These are phyloP conservation scores for Tenualosa ilisha DNA, from an alignment of 2,797 vertebrate genomes.

Conservation along the genomic window DNA sequence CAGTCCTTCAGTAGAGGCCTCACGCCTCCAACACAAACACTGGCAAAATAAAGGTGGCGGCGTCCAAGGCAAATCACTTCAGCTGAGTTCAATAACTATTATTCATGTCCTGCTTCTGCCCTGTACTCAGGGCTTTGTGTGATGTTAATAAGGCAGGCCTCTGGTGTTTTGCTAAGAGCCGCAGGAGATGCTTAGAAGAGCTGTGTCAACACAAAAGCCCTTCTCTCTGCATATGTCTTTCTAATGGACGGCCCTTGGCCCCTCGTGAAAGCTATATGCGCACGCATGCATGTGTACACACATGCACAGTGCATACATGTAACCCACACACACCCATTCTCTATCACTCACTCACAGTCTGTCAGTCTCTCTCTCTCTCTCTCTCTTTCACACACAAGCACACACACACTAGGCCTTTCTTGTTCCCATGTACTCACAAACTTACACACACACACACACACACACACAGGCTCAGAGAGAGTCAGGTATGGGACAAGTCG, in stretches of 20 bases:
- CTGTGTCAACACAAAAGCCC: conserved; percentile 1
- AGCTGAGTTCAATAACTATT: conserved; percentile 76
- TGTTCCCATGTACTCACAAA: not conserved
- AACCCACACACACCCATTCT: not conserved
- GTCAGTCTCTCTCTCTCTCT: too few species aligned
- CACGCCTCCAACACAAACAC: conserved; percentile 79
- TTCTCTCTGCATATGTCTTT: not conserved
- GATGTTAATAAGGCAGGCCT: conserved; percentile 15
- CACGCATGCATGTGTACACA: not conserved
- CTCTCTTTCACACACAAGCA: not conserved
- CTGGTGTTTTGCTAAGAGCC: not conserved
- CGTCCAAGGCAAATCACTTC: conserved; percentile 83
- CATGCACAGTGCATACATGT: not conserved
- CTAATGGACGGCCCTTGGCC: not conserved
- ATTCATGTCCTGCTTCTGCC: conserved; percentile 71
- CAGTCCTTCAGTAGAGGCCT: conserved; percentile 75
- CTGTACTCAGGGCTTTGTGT: conserved; percentile 52
- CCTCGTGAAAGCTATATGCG: not conserved
- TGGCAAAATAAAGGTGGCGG: conserved; percentile 77
- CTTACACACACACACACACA: not conserved
- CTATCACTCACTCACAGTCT: not conserved
- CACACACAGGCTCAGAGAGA: not conserved
- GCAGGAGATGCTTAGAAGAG: not conserved
- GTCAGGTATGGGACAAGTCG: not conserved
- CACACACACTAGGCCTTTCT: not conserved